phyloP scores from a whole-genome alignment of 2,113 vertebrate genomes.

The Chamaea fasciata region DNA sequence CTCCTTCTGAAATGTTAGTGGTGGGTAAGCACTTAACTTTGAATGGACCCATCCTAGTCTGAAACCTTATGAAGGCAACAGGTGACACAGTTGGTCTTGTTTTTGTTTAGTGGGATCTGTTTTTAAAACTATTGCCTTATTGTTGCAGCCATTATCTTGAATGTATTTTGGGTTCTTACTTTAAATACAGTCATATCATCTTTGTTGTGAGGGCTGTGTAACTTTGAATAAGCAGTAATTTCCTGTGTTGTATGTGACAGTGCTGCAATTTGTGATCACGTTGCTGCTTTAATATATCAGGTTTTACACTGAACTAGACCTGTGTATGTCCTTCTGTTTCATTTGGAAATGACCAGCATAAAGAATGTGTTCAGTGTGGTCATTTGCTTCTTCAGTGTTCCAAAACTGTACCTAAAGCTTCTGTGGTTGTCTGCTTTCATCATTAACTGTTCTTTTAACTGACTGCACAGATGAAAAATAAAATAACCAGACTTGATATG shows the following conservation, averaged over 20 bases:
- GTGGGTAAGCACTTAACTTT: slow-evolving; percentile 15
- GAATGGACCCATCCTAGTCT: background rate
- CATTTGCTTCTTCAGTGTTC: slow-evolving; percentile 46
- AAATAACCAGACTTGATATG: slow-evolving; percentile 40
- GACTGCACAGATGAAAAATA: slow-evolving; percentile 58
- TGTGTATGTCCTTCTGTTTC: background rate
- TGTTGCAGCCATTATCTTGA: slow-evolving; percentile 37
- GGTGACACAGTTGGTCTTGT: slow-evolving; percentile 2
- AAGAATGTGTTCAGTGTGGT: slow-evolving; percentile 3
- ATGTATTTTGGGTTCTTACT: slow-evolving; percentile 31
- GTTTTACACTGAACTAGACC: slow-evolving; percentile 39
- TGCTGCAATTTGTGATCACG: slow-evolving; percentile 12
- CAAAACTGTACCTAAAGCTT: slow-evolving; percentile 44
- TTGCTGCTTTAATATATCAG: slow-evolving; percentile 49
- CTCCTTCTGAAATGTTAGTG: background rate
- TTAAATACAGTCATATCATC: slow-evolving; percentile 21
- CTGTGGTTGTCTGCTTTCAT: slow-evolving; percentile 47
- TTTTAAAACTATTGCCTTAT: slow-evolving; percentile 54
- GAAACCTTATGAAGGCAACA: background rate
- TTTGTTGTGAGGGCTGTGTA: slow-evolving; percentile 11
- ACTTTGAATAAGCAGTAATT: background rate
- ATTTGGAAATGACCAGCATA: background rate
- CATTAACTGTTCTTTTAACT: slow-evolving; percentile 58
- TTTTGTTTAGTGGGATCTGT: slow-evolving; percentile 16
- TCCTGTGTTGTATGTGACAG: background rate